phyloP scores from a whole-genome alignment of 1,140 invertebrate genomes.

The Drosophila varians region DNA sequence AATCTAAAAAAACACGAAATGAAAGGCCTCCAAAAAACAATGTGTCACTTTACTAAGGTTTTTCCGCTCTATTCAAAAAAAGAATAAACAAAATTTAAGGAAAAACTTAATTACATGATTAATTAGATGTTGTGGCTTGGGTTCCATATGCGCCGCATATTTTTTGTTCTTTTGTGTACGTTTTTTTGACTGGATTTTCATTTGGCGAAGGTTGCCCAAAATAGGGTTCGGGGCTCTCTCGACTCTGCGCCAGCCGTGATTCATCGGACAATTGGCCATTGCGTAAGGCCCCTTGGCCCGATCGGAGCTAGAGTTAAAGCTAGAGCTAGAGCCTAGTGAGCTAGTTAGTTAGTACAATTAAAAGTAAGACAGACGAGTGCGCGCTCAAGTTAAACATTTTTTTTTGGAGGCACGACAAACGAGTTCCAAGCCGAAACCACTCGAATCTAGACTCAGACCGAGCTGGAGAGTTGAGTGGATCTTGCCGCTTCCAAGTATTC shows the following conservation, averaged over 20 bases:
- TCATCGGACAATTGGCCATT: constrained; percentile 72
- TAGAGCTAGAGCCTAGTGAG: constrained; percentile 36
- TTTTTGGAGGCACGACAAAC: constrained; percentile 78
- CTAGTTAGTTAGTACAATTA: constrained; percentile 55
- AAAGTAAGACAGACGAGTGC: constrained; percentile 35
- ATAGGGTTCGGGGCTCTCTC: constrained; percentile 50
- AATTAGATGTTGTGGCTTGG: constrained; percentile 46
- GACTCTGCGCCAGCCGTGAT: constrained; percentile 35
- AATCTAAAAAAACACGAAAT: constrained; percentile 12
- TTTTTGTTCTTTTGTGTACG: constrained; percentile 23
- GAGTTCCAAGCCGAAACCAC: constrained; percentile 56
- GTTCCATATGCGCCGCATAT: neutral
- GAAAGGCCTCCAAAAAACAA: constrained; percentile 54
- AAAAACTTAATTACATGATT: constrained; percentile 73
- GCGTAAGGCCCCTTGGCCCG: constrained; percentile 56
- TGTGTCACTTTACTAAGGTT: constrained; percentile 48
- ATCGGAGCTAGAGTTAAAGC: constrained; percentile 37
- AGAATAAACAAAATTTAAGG: constrained; percentile 29
- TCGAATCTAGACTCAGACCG: constrained; percentile 41
- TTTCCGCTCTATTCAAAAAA: constrained; percentile 47
- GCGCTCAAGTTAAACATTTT: constrained; percentile 31
- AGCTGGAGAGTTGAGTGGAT: constrained; percentile 10
- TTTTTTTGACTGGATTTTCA: constrained; percentile 24
- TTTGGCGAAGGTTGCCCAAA: constrained; percentile 57
- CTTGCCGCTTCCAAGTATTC: constrained; percentile 43